Evolutionary conservation across 53 echinoderm and acorn worm species (phyloP).

Genomic region (Astropecten irregularis): DNA sequence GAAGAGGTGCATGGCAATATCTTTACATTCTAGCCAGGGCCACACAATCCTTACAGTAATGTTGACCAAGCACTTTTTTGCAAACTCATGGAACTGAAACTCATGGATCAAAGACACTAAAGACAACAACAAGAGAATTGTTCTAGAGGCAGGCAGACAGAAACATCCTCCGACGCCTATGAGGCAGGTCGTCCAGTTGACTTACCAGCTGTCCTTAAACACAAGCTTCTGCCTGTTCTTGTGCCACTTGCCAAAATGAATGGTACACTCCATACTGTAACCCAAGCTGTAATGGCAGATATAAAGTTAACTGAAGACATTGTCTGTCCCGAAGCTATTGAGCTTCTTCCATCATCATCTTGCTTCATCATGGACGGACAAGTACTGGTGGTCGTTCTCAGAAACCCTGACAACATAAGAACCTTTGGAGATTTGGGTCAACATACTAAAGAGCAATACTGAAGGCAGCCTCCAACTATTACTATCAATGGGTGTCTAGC

Average conservation of each 20-base stretch:
- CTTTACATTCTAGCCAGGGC: no score
- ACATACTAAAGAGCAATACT: constrained; percentile 26
- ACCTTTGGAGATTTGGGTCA: constrained; percentile 40
- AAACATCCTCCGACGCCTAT: constrained; percentile 40
- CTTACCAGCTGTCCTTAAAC: constrained; percentile 23
- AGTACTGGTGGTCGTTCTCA: constrained; percentile 21
- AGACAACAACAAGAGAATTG: constrained; percentile 1
- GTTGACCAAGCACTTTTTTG: no score
- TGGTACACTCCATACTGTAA: constrained; percentile 44
- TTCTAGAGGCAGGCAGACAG: constrained; percentile 39
- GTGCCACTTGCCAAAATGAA: constrained; percentile 31
- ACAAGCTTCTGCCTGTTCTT: constrained; percentile 40
- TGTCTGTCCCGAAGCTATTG: constrained; percentile 42
- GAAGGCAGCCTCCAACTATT: no score
- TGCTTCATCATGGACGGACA: constrained; percentile 53
- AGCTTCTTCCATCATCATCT: not conserved
- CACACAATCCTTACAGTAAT: no score
- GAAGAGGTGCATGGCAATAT: no score
- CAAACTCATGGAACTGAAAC: constrained; percentile 7
- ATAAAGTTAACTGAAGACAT: constrained; percentile 2
- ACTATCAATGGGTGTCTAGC: not conserved
- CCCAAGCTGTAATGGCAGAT: constrained; percentile 26
- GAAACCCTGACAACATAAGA: constrained; percentile 29
- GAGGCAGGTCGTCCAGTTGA: constrained; percentile 36
- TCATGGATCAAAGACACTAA: not conserved